Conservation (phyloP, 2,888 invertebrate genomes). For the Cryptosula pallasiana region DNA sequence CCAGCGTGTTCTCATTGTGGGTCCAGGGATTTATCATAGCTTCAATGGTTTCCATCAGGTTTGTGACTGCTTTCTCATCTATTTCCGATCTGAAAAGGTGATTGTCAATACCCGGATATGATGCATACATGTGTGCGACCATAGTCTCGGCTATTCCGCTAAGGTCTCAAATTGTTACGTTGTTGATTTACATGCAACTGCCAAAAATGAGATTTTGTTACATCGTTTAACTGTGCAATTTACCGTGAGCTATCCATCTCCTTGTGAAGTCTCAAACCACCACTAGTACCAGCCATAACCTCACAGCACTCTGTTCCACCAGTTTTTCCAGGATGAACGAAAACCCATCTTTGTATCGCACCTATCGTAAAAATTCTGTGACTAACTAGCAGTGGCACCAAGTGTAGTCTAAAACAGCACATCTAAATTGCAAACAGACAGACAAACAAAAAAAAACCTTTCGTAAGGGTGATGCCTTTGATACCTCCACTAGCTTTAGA, state of each 20-base stretch:
- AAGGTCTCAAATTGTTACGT: too few relatives aligned
- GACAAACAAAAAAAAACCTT: too few relatives aligned
- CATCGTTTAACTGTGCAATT: too few relatives aligned
- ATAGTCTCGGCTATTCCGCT: too few relatives aligned
- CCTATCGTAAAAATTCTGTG: too few relatives aligned
- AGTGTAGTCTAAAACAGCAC: too few relatives aligned
- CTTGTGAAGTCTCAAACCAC: background rate
- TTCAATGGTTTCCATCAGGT: background rate
- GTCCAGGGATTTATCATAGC: conserved; percentile 1
- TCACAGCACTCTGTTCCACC: background rate
- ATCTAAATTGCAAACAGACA: too few relatives aligned
- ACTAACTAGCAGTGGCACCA: too few relatives aligned
- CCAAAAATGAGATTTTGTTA: too few relatives aligned
- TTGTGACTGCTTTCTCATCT: background rate
- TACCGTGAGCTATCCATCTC: background rate
- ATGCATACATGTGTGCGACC: too few relatives aligned
- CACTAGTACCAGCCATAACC: background rate
- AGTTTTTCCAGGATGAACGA: background rate
- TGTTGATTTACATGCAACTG: too few relatives aligned
- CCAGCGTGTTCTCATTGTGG: background rate
- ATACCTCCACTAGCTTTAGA: background rate
- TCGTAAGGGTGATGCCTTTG: background rate
- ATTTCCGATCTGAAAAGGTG: background rate
- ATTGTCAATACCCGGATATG: too few relatives aligned
- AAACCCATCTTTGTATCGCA: background rate